phyloP scores from a whole-genome alignment of 1,140 invertebrate genomes.

The Streblospio benedicti region DNA sequence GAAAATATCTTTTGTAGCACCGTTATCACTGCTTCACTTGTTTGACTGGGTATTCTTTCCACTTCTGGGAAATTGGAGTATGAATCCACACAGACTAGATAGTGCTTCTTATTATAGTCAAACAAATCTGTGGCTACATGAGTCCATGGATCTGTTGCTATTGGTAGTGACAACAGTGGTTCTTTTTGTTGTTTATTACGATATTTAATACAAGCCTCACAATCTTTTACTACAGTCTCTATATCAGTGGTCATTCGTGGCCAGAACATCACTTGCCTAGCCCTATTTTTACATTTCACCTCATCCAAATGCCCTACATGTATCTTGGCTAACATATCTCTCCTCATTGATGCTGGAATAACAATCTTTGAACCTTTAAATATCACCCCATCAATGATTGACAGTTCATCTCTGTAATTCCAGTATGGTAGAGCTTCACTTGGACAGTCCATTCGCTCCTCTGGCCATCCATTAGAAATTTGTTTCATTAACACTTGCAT shows the following conservation, averaged over 20 bases:
- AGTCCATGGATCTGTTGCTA: background rate
- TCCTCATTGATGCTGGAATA: conserved; percentile 14
- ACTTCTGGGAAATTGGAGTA: conserved; percentile 27
- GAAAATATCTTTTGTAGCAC: conserved; percentile 19
- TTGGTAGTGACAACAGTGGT: background rate
- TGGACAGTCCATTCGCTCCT: no score
- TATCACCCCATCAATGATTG: conserved; percentile 17
- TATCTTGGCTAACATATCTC: conserved; percentile 18
- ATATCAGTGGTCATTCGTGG: conserved; percentile 25
- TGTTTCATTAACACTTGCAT: no score
- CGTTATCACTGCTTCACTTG: conserved; percentile 12
- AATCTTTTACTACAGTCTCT: conserved; percentile 19
- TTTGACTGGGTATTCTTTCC: conserved; percentile 10
- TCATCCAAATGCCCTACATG: conserved; percentile 23
- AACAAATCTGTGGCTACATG: background rate
- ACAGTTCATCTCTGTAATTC: conserved; percentile 22
- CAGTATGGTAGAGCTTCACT: conserved; percentile 9
- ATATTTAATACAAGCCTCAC: conserved; percentile 19
- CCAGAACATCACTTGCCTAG: conserved; percentile 22
- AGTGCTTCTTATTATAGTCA: background rate
- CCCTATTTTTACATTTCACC: conserved; percentile 18
- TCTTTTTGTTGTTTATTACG: conserved; percentile 1
- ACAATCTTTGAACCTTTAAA: conserved; percentile 22
- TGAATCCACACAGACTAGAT: conserved; percentile 26
- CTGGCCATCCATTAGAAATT: conserved; percentile 32